Conservation (phyloP, 2,797 vertebrate genomes). For the Tympanoctomys barrerae region DNA sequence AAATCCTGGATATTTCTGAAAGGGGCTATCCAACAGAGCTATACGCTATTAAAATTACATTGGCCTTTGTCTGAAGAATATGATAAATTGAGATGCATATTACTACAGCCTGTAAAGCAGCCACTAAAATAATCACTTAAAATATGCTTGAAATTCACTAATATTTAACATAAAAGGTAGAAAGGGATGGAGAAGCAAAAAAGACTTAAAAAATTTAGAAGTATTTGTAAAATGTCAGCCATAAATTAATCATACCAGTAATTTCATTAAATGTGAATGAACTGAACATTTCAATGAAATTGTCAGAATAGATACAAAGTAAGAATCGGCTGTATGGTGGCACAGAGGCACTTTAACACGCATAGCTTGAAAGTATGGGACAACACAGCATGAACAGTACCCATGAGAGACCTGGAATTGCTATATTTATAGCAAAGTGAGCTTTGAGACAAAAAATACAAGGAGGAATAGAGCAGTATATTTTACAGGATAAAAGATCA, state of each 20-base stretch:
- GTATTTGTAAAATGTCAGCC: slow-evolving; percentile 3
- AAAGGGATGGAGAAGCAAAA: not conserved
- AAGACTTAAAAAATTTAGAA: slow-evolving; percentile 16
- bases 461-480: not conserved
- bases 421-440: not conserved
- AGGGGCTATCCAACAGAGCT: not conserved
- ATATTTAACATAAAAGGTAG: not conserved
- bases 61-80: not conserved
- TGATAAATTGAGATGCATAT: not conserved
- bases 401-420: not conserved
- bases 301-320: not conserved
- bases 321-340: not conserved
- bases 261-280: slow-evolving; percentile 11
- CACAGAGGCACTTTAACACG: slow-evolving; percentile 12
- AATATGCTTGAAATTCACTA: not conserved
- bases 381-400: not conserved
- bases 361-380: not conserved
- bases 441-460: not conserved
- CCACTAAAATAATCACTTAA: not conserved
- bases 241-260: not conserved
- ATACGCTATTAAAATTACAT: slow-evolving; percentile 10
- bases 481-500: not conserved
- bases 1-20: not conserved
- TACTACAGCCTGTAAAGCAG: not conserved
- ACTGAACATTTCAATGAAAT: not conserved